Evolutionary conservation across 2,113 vertebrate species (phyloP), one percentile per base, ranked within the genome.

Genomic region (Mesocricetus auratus): DNA sequence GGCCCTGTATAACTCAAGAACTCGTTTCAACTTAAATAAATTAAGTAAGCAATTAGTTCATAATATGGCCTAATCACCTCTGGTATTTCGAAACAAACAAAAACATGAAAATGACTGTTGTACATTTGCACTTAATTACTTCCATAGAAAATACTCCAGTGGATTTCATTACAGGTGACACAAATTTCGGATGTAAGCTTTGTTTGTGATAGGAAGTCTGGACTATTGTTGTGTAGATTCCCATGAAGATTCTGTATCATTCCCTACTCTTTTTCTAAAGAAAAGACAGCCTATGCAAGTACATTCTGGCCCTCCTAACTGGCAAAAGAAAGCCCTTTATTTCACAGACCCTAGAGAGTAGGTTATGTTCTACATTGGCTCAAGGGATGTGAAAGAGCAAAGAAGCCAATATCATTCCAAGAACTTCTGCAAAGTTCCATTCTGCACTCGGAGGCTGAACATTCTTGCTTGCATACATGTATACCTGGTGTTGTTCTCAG

Each of bases 21-120:
- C 94, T 96, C 58, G 15, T 96, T 97, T 97, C 86, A 97, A 97
- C 97, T 95, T 98, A 97, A 97, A 98, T 96, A 97, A 97, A 97
- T 97, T 95, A 97, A 97, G 88, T 97, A 96, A 95, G 96, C 97
- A 98, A 97, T 98, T 97, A 97, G 95, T 97, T 96, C 92, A 96
- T 96, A 96, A 96, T 94, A 96, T 97, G 94, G 95, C 96, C 97
- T 98, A 98, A 98, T 97, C 97, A 97, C 97, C 95, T 97, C 95
- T 97, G 95, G 95, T 95, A 96, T 97, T 98, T 96, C 95, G 97
- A 95, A 97, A 97, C 96, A 97, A 97, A 97, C 95, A 98, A 95
- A 96, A 97, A 85, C 97, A 96, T 73, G 89, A 97, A 97, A 97
- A 96, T 96, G 95, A 89, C 95, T 95, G 86, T 95, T 93, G 78